Evolutionary conservation across 2,888 invertebrate genomes (phyloP), one percentile per base, ranked within the genome.

Genomic region (Dilophus febrilis): DNA sequence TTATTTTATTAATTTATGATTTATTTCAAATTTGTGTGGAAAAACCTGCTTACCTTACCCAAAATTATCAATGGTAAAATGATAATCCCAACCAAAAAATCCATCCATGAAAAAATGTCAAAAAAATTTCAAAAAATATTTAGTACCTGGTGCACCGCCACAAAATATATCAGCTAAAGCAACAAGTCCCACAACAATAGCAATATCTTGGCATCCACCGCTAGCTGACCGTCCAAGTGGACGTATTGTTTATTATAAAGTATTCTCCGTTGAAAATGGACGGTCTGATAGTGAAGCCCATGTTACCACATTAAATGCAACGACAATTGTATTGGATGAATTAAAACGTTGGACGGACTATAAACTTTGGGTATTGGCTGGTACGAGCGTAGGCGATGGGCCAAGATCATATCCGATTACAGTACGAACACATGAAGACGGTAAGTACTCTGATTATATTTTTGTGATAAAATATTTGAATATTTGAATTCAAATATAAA

Each of bases 141-240:
- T 71, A 95, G 95, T 91, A 71, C 95, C 95, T 59, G 88, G 88
- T 66, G 91, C 90, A 57, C 88, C 95, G 55, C 95, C 95, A 57
- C 81, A 80, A 72, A 87, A 91, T 71, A 87, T 95, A 65, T 77
- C 77, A 52, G 91, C 86, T 49, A 74, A 75, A 64, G 80, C 92
- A 52, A 74, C 80, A 61, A 85, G 86, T 63, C 85, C 92, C 49
- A 88, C 86, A 46, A 77, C 86, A 49, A 80, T 97, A 57, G 73
- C 80, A 53, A 83, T 95, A 53, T 72, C 74, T 53, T 97, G 97
- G 97, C 74, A 78, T 53, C 90, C 94, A 52, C 95, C 95, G 50
- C 84, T 87, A 38, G 77, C 77, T 48, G 85, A 88, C 63, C 76
- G 84, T 49, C 83, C 86, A 61, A 88, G 92, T 68, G 95, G 94